A percentile compares a stretch with the other conserved stretches of the same genome.
Evolutionary conservation across 2,888 invertebrate species (phyloP).

Genomic region (Sipha maydis): DNA sequence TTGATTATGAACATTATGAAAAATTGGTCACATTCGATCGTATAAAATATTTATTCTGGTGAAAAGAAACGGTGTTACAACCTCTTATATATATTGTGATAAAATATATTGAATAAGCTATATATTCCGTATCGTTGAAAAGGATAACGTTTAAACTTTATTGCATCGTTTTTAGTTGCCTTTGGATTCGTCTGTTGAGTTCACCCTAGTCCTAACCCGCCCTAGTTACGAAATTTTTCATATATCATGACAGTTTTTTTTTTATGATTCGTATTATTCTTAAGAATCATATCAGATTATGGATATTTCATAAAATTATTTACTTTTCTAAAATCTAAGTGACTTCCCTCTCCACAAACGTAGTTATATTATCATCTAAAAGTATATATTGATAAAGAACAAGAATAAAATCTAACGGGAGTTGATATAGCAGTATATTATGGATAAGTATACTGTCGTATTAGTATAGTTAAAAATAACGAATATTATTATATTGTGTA

Average conservation of each 20-base stretch:
- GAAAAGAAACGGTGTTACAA: neutral
- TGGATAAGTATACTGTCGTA: neutral
- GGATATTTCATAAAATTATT: neutral
- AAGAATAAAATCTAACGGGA: neutral
- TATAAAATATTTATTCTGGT: neutral
- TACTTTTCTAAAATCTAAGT: conserved; percentile 1
- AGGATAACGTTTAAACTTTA: neutral
- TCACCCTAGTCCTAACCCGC: neutral
- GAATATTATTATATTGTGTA: neutral
- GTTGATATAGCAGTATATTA: neutral
- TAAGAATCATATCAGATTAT: neutral
- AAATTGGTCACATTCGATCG: neutral
- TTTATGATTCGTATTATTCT: neutral
- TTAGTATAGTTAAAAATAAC: neutral
- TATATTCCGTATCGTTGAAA: conserved; percentile 17
- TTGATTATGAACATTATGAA: no score
- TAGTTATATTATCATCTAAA: neutral
- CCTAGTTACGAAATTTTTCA: no score
- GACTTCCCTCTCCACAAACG: neutral
- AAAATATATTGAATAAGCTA: neutral
- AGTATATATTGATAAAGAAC: neutral
- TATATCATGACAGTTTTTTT: neutral
- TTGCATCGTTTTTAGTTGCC: neutral
- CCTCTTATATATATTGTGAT: neutral
- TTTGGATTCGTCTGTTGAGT: neutral